Evolutionary conservation across 1,140 invertebrate genomes (phyloP).

Genomic region (Pseudomyrmex flavicornis): DNA sequence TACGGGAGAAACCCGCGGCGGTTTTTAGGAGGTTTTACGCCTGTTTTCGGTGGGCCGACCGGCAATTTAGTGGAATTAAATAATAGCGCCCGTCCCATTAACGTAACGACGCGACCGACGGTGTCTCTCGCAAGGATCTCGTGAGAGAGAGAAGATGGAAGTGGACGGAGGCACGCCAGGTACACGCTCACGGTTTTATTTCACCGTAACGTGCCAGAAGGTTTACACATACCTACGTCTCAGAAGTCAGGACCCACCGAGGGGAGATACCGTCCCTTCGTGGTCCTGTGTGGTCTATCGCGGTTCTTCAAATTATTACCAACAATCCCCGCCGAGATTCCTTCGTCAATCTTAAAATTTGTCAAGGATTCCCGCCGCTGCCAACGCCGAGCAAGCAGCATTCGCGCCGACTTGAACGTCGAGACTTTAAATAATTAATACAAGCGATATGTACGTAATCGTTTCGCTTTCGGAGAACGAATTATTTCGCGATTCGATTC

Average conservation of each 20-base stretch:
- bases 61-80: constrained; percentile 73
- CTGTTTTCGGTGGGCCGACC: constrained; percentile 62
- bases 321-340: constrained; percentile 57
- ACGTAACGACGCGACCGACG: constrained; percentile 68
- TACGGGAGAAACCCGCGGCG: constrained; percentile 47
- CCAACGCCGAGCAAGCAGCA: constrained; percentile 13
- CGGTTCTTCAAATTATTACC: constrained; percentile 73
- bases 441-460: constrained; percentile 18
- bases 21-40: constrained; percentile 73
- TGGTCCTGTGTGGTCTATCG: constrained; percentile 73
- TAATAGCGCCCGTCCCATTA: constrained; percentile 75
- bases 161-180: constrained; percentile 70
- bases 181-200: constrained; percentile 72
- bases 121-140: constrained; percentile 65
- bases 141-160: constrained; percentile 60
- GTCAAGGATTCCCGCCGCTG: constrained; percentile 62
- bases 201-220: constrained; percentile 72
- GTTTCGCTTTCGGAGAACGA: not conserved
- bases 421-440: constrained; percentile 38
- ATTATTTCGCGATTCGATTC: constrained; percentile 28
- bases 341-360: constrained; percentile 73
- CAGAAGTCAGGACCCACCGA: constrained; percentile 67
- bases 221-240: constrained; percentile 71
- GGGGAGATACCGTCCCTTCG: constrained; percentile 56
- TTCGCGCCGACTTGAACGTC: constrained; percentile 42